A percentile compares a stretch with the other conserved stretches of the same genome.
These are phyloP conservation scores for Plebejus argus DNA, from an alignment of 2,888 invertebrate genomes.

Conservation along the genomic window DNA sequence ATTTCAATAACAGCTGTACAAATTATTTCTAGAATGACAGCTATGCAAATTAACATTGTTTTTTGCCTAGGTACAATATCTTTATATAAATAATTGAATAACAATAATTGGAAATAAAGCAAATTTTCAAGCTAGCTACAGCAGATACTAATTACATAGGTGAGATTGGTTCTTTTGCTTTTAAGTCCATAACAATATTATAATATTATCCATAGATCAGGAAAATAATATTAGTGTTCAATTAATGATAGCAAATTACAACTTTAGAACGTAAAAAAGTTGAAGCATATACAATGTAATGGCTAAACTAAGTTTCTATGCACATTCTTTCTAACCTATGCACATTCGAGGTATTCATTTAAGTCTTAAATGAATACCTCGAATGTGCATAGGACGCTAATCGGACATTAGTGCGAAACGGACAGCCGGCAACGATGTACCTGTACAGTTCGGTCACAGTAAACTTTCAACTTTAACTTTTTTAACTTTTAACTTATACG, in stretches of 20 bases:
- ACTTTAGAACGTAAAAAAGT: not conserved
- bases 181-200: not conserved
- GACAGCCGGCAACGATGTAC: constrained; percentile 33
- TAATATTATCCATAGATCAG: no score
- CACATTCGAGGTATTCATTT: no score
- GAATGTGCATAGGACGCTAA: constrained; percentile 19
- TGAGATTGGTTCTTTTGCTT: not conserved
- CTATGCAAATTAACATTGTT: not conserved
- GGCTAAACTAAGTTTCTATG: constrained; percentile 27
- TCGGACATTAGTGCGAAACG: constrained; percentile 12
- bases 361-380: not conserved
- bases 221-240: not conserved
- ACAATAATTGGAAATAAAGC: not conserved
- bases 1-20: not conserved
- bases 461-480: not conserved
- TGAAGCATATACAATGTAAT: not conserved
- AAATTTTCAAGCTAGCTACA: not conserved
- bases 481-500: no score
- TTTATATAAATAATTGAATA: not conserved
- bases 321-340: no score
- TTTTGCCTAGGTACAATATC: not conserved
- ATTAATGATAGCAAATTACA: not conserved
- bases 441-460: not conserved
- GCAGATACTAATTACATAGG: not conserved
- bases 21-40: not conserved